These are phyloP conservation scores for Takifugu flavidus DNA, from an alignment of 2,113 vertebrate species.

Conservation along the genomic window DNA sequence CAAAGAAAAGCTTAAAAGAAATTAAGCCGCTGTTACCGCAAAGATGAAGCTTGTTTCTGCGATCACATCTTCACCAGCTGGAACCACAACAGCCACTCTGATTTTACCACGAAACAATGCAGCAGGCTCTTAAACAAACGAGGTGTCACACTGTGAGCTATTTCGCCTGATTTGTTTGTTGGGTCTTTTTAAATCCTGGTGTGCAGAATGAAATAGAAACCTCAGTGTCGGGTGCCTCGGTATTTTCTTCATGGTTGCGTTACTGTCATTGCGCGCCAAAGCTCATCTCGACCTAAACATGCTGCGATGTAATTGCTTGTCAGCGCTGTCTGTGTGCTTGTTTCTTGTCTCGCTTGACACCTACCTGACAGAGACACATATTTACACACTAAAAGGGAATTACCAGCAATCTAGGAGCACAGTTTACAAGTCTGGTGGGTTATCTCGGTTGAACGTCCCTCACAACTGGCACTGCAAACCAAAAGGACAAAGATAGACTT, in stretches of 20 bases:
- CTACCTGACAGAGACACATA: constrained; percentile 69
- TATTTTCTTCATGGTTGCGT: constrained; percentile 23
- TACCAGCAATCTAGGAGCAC: constrained; percentile 52
- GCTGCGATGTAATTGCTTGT: constrained; percentile 69
- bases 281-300: constrained; percentile 54
- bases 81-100: neutral
- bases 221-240: neutral
- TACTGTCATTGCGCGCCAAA: constrained; percentile 8
- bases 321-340: constrained; percentile 58
- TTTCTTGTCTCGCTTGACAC: constrained; percentile 36
- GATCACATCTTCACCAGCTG: neutral
- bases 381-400: constrained; percentile 71
- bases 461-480: constrained; percentile 7
- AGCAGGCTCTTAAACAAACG: constrained; percentile 3
- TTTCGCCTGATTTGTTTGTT: constrained; percentile 7
- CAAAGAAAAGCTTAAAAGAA: neutral
- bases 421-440: constrained; percentile 28
- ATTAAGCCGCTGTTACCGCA: neutral
- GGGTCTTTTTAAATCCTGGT: neutral
- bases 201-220: constrained; percentile 10
- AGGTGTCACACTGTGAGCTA: neutral
- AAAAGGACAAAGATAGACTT: neutral
- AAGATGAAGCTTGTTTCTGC: neutral
- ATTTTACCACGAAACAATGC: neutral
- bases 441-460: constrained; percentile 43